Conservation (phyloP, 2,113 vertebrate genomes). For the Sitta europaea region DNA sequence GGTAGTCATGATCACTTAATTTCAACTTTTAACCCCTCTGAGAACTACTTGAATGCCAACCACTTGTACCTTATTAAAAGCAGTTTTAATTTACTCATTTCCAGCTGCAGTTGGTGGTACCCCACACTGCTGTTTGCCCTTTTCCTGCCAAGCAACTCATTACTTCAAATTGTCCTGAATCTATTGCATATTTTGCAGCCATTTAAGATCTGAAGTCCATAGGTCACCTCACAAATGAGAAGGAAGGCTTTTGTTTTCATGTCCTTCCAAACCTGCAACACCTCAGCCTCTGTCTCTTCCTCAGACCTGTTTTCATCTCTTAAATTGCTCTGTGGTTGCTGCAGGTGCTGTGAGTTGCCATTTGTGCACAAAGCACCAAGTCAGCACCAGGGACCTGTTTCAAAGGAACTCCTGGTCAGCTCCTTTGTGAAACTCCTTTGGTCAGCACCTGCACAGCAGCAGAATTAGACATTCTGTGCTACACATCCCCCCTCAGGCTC, state of each 20-base stretch:
- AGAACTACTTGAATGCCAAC: neutral
- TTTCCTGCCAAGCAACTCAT: neutral
- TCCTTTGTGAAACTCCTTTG: neutral
- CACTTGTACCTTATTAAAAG: fast-evolving
- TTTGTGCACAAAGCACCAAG: neutral
- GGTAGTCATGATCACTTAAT: neutral
- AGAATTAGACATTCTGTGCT: neutral
- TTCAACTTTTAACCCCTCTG: neutral
- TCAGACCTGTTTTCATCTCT: neutral
- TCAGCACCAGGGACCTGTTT: neutral
- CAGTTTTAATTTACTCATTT: neutral
- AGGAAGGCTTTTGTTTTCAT: neutral
- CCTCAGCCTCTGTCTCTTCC: neutral
- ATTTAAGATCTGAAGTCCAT: neutral
- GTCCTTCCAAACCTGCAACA: neutral
- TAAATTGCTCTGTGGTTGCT: neutral
- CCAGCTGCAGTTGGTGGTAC: neutral
- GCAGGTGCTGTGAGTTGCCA: neutral
- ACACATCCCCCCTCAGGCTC: neutral
- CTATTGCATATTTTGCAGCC: neutral
- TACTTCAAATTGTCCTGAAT: neutral
- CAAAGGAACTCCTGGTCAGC: neutral
- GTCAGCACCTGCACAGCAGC: neutral
- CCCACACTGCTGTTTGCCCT: neutral
- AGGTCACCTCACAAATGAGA: neutral